Evolutionary conservation across 1,140 invertebrate genomes (phyloP).

Genomic region (Adoxophyes honmai): DNA sequence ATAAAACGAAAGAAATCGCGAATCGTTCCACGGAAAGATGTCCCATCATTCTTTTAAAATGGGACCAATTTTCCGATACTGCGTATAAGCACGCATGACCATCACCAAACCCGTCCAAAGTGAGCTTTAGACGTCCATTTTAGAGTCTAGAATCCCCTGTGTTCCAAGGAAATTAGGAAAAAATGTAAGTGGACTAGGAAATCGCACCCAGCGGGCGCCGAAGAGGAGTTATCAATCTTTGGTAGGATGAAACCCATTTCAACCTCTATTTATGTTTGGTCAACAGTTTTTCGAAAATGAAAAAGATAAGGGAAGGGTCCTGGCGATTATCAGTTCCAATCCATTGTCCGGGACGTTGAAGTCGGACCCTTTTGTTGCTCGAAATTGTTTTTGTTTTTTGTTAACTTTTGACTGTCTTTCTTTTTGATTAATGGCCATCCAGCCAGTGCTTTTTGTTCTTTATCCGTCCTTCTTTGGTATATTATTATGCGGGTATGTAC

Average conservation of each 20-base stretch:
- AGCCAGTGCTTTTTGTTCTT: neutral
- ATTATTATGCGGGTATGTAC: too few species aligned
- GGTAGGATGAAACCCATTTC: constrained; percentile 58
- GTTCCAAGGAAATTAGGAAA: constrained; percentile 39
- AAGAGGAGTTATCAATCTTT: constrained; percentile 64
- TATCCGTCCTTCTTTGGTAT: too few species aligned
- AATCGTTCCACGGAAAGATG: constrained; percentile 43
- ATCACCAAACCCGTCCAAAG: constrained; percentile 13
- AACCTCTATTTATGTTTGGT: constrained; percentile 66
- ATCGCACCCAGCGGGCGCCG: constrained; percentile 59
- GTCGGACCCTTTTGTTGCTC: neutral
- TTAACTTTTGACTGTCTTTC: constrained; percentile 4
- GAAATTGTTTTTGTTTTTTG: constrained; percentile 10
- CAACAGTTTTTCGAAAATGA: constrained; percentile 55
- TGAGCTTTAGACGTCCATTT: constrained; percentile 15
- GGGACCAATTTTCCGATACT: constrained; percentile 55
- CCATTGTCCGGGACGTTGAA: constrained; percentile 2
- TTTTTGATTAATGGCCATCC: neutral
- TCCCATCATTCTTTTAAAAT: constrained; percentile 63
- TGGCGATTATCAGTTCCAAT: constrained; percentile 4
- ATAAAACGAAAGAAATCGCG: constrained; percentile 30
- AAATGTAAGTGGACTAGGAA: constrained; percentile 53
- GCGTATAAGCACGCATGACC: constrained; percentile 53
- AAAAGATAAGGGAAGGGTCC: constrained; percentile 47
- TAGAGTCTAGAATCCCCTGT: constrained; percentile 25